These are phyloP conservation scores for Gymnorhina tibicen DNA, from an alignment of 2,113 vertebrate species.

Conservation along the genomic window DNA sequence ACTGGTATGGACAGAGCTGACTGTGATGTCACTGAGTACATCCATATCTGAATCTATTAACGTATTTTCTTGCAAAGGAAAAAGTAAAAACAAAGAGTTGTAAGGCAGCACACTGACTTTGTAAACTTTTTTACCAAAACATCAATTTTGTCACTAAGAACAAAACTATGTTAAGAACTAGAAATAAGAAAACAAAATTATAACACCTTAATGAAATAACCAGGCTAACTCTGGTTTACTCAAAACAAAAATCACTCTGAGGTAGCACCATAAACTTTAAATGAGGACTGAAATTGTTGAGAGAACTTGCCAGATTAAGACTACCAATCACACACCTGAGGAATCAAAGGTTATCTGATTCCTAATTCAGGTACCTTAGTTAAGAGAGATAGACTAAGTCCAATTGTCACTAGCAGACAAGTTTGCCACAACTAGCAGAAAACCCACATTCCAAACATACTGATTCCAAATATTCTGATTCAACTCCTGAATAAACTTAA, in stretches of 20 bases:
- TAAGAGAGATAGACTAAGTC: not conserved
- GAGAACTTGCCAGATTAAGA: not conserved
- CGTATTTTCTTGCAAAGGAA: constrained; percentile 75
- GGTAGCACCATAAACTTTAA: not conserved
- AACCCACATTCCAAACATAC: not conserved
- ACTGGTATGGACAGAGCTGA: constrained; percentile 98
- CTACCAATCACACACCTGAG: not conserved
- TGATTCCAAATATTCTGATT: not conserved
- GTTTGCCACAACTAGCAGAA: not conserved
- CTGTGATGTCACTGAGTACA: constrained; percentile 93
- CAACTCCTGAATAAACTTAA: not conserved
- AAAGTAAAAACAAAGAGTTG: not conserved
- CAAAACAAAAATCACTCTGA: not conserved
- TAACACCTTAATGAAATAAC: not conserved
- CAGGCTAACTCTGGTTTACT: not conserved
- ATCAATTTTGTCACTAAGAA: not conserved
- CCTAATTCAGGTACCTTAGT: not conserved
- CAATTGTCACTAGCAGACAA: not conserved
- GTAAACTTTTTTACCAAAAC: not conserved
- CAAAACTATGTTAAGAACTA: not conserved
- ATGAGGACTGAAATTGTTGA: not conserved
- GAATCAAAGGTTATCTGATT: not conserved
- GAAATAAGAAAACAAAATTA: not conserved
- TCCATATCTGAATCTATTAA: constrained; percentile 92
- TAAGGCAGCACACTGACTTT: not conserved